phyloP scores from a whole-genome alignment of 2,888 invertebrate species.

The Dorcus parallelipipedus region DNA sequence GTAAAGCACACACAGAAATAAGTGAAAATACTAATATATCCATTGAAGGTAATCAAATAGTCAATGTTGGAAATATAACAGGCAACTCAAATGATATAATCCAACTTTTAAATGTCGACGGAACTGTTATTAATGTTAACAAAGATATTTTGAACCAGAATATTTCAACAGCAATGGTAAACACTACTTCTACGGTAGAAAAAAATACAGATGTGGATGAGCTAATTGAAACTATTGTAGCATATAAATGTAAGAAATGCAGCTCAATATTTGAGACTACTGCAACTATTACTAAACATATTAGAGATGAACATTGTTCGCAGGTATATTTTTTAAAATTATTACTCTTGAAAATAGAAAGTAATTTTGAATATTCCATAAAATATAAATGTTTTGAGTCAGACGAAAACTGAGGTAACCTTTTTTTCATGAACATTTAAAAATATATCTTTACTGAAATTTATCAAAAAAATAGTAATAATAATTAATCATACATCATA shows the following conservation, averaged over 20 bases:
- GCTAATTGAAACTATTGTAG: conserved; percentile 36
- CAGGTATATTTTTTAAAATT: not conserved
- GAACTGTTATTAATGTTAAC: conserved; percentile 27
- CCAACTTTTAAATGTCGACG: conserved; percentile 35
- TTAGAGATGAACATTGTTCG: conserved; percentile 15
- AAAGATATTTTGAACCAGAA: conserved; percentile 20
- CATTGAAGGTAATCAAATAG: not conserved
- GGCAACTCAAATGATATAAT: conserved; percentile 25
- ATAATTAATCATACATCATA: too few species aligned
- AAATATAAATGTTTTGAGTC: too few species aligned
- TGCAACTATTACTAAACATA: conserved; percentile 38
- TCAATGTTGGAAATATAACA: not conserved
- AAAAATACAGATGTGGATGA: conserved; percentile 24
- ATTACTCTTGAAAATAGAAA: conserved; percentile 7
- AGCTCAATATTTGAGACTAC: conserved; percentile 38
- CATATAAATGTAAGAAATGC: conserved; percentile 44
- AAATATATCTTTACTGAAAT: too few species aligned
- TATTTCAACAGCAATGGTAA: conserved; percentile 4
- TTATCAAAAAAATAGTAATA: too few species aligned
- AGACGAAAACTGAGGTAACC: too few species aligned
- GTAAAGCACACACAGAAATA: not conserved
- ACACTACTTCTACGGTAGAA: not conserved
- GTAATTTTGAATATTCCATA: too few species aligned
- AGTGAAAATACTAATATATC: not conserved
- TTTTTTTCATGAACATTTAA: too few species aligned